Evolutionary conservation across 2,797 vertebrate species (phyloP).

Genomic region (Phyllotis vaccarum): DNA sequence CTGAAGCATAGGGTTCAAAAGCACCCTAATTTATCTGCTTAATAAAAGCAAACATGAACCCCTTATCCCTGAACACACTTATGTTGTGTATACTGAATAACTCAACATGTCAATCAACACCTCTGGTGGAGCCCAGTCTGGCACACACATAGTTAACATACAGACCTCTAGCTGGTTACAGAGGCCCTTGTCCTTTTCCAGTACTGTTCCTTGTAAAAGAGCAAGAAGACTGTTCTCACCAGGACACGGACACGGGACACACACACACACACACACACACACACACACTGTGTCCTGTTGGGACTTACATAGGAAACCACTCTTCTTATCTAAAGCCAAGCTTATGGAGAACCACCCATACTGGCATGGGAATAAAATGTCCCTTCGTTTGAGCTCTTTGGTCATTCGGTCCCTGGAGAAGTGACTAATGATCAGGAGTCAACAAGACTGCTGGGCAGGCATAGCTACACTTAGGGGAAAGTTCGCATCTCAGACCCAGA

Average conservation of each 20-base stretch:
- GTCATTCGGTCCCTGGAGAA: neutral
- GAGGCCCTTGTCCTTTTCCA: neutral
- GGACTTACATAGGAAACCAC: neutral
- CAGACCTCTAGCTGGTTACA: neutral
- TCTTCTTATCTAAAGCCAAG: neutral
- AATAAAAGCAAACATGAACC: neutral
- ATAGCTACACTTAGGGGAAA: neutral
- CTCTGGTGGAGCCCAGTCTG: neutral
- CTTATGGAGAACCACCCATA: neutral
- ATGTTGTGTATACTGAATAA: neutral
- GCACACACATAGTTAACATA: no score
- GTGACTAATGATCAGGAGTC: conserved; percentile 52
- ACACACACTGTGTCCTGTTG: neutral
- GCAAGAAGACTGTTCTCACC: neutral
- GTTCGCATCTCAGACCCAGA: conserved; percentile 28
- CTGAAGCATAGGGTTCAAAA: neutral
- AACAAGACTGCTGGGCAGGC: neutral
- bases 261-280: no score
- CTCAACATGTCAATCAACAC: accelerated
- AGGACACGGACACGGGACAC: neutral
- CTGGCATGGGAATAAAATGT: neutral
- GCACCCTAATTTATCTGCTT: neutral
- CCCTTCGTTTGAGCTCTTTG: neutral
- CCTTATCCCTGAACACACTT: neutral
- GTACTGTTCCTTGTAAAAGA: neutral